phyloP scores from a whole-genome alignment of 2,888 invertebrate species.

The Tiliacea aurago region DNA sequence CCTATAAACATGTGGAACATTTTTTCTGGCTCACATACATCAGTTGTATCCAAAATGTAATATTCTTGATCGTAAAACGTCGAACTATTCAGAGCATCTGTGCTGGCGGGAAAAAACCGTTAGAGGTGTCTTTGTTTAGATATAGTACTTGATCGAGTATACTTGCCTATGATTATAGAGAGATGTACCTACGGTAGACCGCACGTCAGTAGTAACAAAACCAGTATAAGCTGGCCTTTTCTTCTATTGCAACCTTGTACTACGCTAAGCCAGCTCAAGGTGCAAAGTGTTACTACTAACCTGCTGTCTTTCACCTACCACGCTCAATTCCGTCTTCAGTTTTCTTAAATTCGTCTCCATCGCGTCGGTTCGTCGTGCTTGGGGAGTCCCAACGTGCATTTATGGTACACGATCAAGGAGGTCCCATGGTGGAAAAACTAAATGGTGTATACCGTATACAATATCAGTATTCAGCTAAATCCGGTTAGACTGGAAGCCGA shows the following conservation, averaged over 20 bases:
- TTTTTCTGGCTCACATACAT: constrained; percentile 60
- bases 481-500: too few species aligned
- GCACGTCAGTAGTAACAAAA: too few species aligned
- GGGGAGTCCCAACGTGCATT: not conserved
- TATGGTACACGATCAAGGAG: too few species aligned
- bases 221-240: too few species aligned
- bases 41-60: constrained; percentile 74
- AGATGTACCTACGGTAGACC: too few species aligned
- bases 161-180: constrained; percentile 15
- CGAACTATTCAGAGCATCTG: constrained; percentile 78
- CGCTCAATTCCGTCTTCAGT: too few species aligned
- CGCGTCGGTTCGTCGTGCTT: too few species aligned
- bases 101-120: constrained; percentile 70
- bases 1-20: constrained; percentile 53
- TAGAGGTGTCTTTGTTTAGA: constrained; percentile 50
- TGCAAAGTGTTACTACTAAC: too few species aligned
- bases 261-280: too few species aligned
- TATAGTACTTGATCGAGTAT: constrained; percentile 51
- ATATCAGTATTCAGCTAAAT: too few species aligned
- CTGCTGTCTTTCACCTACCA: not conserved
- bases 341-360: not conserved
- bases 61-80: constrained; percentile 77
- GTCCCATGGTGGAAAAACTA: not conserved
- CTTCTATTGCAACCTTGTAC: too few species aligned
- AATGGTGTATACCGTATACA: too few species aligned